These are phyloP conservation scores for Minunthozetes semirufus DNA, from an alignment of 2,888 invertebrate species.

Conservation along the genomic window DNA sequence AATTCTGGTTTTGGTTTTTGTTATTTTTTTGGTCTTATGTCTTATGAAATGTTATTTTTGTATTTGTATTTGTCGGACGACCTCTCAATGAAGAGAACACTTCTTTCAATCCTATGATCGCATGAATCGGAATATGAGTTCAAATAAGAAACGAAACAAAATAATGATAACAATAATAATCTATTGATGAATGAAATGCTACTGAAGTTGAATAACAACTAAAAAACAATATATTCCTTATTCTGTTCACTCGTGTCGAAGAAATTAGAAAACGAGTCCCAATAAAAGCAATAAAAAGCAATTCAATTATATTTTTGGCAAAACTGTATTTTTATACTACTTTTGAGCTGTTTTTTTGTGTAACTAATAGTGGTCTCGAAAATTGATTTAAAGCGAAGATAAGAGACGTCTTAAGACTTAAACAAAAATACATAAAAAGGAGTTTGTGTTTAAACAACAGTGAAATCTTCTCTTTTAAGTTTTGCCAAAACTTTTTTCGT, in stretches of 20 bases:
- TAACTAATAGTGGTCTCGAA: background rate
- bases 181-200: too few relatives aligned
- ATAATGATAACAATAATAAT: too few relatives aligned
- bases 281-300: background rate
- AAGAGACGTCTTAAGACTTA: background rate
- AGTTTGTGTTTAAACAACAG: background rate
- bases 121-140: too few relatives aligned
- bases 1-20: background rate
- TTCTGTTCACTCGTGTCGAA: too few relatives aligned
- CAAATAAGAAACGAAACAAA: too few relatives aligned
- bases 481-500: too few relatives aligned
- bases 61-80: background rate
- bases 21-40: background rate
- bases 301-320: constrained; percentile 1
- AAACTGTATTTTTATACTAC: background rate
- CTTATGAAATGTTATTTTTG: background rate
- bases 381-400: background rate
- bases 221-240: too few relatives aligned
- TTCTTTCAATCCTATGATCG: too few relatives aligned
- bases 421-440: background rate
- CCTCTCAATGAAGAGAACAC: background rate
- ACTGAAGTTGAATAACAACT: too few relatives aligned
- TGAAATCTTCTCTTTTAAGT: too few relatives aligned
- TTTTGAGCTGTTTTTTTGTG: background rate
- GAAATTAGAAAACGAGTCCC: too few relatives aligned